These are phyloP conservation scores for Oxyura jamaicensis DNA, from an alignment of 2,113 vertebrate genomes.

Conservation along the genomic window DNA sequence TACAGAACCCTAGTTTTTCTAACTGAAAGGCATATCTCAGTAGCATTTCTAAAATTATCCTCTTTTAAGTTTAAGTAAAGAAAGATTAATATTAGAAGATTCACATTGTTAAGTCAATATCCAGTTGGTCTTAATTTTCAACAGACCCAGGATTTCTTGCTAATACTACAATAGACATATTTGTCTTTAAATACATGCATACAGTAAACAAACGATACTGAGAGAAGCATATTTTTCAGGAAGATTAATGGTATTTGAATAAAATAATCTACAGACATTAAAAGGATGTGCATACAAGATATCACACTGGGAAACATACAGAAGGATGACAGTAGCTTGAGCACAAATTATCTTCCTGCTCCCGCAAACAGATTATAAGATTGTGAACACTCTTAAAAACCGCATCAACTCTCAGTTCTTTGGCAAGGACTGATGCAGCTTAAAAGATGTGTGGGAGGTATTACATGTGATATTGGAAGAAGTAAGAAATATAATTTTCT, in stretches of 20 bases:
- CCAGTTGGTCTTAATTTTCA: not conserved
- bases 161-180: not conserved
- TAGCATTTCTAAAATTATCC: not conserved
- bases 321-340: accelerated
- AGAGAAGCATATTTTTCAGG: not conserved
- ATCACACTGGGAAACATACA: not conserved
- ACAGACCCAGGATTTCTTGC: not conserved
- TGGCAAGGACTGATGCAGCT: not conserved
- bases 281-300: not conserved
- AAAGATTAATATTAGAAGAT: not conserved
- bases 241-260: not conserved
- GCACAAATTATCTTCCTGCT: not conserved
- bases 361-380: accelerated
- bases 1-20: not conserved
- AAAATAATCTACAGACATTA: not conserved
- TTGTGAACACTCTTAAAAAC: not conserved
- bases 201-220: not conserved
- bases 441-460: not conserved
- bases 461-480: not conserved
- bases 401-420: not conserved
- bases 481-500: not conserved
- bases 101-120: not conserved
- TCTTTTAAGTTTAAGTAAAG: not conserved
- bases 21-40: not conserved
- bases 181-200: not conserved